phyloP scores from a whole-genome alignment of 2,888 invertebrate genomes.

The Drepanosiphum platanoidis region DNA sequence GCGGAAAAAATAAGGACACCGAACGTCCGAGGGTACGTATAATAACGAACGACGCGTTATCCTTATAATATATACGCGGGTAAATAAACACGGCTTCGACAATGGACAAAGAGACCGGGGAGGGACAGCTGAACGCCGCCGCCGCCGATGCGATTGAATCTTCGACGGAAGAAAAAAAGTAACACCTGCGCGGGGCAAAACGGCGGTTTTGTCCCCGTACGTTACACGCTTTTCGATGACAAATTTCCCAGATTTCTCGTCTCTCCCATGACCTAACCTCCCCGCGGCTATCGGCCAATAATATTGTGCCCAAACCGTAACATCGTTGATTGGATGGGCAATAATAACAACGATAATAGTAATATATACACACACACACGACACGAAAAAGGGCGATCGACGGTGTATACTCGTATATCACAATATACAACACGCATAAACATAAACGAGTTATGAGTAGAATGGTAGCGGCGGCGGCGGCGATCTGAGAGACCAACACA shows the following conservation, averaged over 20 bases:
- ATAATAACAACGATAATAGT: not conserved
- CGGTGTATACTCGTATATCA: not conserved
- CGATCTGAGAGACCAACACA: not conserved
- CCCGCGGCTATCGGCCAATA: not conserved
- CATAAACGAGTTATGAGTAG: constrained; percentile 29
- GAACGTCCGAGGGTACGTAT: not conserved
- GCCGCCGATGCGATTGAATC: constrained; percentile 57
- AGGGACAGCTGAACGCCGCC: not conserved
- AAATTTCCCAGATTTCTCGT: constrained; percentile 35
- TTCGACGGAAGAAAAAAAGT: constrained; percentile 20
- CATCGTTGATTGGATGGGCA: not conserved
- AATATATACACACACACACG: not conserved
- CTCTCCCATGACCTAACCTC: no score
- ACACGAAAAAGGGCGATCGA: constrained; percentile 3
- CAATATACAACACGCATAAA: not conserved
- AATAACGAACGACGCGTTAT: no score
- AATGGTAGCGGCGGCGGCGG: not conserved
- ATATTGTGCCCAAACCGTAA: not conserved
- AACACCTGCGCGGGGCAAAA: constrained; percentile 54
- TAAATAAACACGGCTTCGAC: constrained; percentile 49
- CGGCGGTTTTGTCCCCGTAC: constrained; percentile 14
- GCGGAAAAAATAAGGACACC: constrained; percentile 11
- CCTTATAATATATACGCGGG: not conserved
- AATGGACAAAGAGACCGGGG: not conserved
- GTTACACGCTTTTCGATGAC: constrained; percentile 23